phyloP scores from a whole-genome alignment of 2,888 invertebrate genomes.

The Amiota minor region DNA sequence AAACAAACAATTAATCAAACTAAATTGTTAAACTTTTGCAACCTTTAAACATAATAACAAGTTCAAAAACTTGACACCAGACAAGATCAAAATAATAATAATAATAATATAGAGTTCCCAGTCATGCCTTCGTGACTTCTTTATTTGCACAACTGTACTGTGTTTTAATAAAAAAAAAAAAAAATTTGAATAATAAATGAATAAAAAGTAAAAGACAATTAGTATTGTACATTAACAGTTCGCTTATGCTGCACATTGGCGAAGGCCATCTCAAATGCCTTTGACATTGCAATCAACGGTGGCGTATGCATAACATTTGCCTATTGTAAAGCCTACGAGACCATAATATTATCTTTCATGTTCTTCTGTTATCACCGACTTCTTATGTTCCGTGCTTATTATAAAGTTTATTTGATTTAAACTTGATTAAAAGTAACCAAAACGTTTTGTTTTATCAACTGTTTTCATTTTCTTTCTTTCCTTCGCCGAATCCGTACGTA shows the following conservation, averaged over 20 bases:
- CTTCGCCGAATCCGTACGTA: neutral
- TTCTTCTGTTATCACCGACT: neutral
- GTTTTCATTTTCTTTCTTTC: slow-evolving; percentile 40
- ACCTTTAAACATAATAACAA: slow-evolving; percentile 39
- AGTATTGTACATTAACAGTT: neutral
- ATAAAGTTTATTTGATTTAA: no score
- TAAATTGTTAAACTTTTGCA: no score
- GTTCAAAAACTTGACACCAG: slow-evolving; percentile 50
- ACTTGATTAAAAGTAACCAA: neutral
- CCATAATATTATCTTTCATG: no score
- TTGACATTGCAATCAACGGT: neutral
- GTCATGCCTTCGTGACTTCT: no score
- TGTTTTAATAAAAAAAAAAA: neutral
- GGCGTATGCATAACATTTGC: slow-evolving; percentile 48
- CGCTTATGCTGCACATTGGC: slow-evolving; percentile 22
- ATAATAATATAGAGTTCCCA: no score
- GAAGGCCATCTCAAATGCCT: slow-evolving; percentile 31
- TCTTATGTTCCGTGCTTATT: no score
- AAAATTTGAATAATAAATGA: neutral
- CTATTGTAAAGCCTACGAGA: no score
- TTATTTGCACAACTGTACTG: slow-evolving; percentile 54
- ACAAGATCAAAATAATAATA: neutral
- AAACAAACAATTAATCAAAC: no score
- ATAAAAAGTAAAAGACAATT: neutral
- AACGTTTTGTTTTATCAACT: slow-evolving; percentile 58